Conservation (phyloP, 2,113 vertebrate species). For the Burhinus bistriatus region DNA sequence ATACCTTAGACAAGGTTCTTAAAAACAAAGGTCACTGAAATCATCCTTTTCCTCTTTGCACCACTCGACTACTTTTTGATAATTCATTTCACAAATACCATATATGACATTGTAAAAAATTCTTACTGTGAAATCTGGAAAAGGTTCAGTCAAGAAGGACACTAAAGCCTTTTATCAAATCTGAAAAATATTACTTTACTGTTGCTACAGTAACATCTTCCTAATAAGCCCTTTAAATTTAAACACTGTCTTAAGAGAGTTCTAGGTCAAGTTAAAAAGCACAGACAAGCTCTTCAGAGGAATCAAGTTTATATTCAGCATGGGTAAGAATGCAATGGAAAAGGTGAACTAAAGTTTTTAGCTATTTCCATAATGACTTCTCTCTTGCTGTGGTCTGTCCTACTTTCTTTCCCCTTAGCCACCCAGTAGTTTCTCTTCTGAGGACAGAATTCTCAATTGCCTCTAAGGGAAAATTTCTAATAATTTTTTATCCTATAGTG, state of each 20-base stretch:
- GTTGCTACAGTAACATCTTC: background rate
- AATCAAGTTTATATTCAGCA: constrained; percentile 4
- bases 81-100: background rate
- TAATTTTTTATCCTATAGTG: constrained; percentile 7
- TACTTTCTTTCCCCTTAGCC: constrained; percentile 19
- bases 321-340: background rate
- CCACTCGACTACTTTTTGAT: background rate
- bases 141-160: background rate
- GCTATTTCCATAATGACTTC: constrained; percentile 29
- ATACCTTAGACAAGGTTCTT: background rate
- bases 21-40: background rate
- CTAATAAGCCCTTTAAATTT: background rate
- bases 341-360: constrained; percentile 46
- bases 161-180: background rate
- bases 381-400: constrained; percentile 44
- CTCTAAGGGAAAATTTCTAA: background rate
- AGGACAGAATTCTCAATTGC: background rate
- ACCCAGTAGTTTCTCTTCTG: background rate
- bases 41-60: background rate
- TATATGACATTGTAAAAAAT: background rate
- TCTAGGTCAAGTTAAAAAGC: constrained; percentile 23
- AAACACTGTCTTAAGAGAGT: background rate
- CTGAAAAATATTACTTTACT: background rate
- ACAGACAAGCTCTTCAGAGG: background rate
- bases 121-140: background rate